Conservation (phyloP, 2,797 vertebrate genomes). For the Sebastes umbrosus region DNA sequence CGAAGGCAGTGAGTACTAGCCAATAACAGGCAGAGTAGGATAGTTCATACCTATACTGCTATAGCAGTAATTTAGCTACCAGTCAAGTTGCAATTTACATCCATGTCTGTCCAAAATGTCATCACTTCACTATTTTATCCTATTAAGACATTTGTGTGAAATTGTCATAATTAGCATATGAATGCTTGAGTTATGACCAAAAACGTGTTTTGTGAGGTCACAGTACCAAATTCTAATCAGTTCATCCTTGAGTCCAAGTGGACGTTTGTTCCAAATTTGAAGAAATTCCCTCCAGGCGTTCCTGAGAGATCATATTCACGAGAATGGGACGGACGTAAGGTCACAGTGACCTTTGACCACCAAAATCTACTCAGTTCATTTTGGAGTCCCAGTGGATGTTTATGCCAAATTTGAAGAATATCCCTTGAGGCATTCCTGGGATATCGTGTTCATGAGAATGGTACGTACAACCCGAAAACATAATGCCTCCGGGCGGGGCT, state of each 20-base stretch:
- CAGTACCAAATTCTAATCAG: background rate
- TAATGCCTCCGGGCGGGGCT: background rate
- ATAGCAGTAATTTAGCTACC: too few species aligned
- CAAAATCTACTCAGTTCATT: background rate
- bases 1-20: too few species aligned
- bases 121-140: background rate
- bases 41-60: too few species aligned
- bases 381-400: background rate
- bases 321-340: background rate
- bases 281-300: background rate
- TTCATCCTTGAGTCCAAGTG: background rate
- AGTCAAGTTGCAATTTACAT: too few species aligned
- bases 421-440: too few species aligned
- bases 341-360: background rate
- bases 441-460: background rate
- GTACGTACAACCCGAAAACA: background rate
- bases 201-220: background rate
- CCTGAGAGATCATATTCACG: too few species aligned
- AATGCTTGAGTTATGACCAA: background rate
- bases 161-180: background rate
- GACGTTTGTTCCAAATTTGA: background rate
- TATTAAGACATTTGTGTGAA: background rate
- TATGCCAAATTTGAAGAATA: background rate
- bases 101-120: background rate
- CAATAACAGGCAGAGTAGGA: too few species aligned